Base-by-base conservation (phyloP, 2,888 invertebrate genomes). In the Phyllotreta striolata region DNA sequence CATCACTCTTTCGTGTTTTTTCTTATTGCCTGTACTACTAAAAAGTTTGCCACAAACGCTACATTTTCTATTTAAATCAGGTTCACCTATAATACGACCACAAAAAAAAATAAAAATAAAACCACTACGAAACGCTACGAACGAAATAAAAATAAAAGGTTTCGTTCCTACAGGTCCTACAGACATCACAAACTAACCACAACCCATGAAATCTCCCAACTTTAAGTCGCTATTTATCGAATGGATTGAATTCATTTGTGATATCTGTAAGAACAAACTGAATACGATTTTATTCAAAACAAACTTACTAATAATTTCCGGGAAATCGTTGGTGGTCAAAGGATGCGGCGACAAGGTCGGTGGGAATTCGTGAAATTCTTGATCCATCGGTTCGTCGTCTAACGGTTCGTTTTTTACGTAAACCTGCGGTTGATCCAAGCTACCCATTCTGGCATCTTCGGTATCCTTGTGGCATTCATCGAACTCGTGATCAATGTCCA, bases 11-110 rank as follows among this genome's bases (percentile, higher is more conserved):
- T 80, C 78, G 66, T 80, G 80, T 60, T 77, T 78, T 58, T 70
- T 73, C 13, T 76, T 72, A 68, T 79, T 80, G 7, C 73, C 74
- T 14, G 67, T 59, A 55, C 65, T 76, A 64, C 77, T 77, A 69
- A 80, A 79, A 41, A 73, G 39, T 69, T 77, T 78, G 58, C 73
- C 70, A 64, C 80, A 80, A 64, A 76, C 67, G 10, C 72, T 66
- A 71, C 79, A 79, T 54, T 69, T 66, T 63, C 71, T 72, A 57
- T 64, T 61, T 44, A 52, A 62, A 47, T 64, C 59, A 51, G 64
- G 46, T 54, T 41, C 57, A 60, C 44, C 35, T 47, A 46, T 64
- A 63, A 47, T 55, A 55, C 51, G 55, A 62, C 41, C 64, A 41
- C 51, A 49, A 56, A 56, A 61, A 55, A 46, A 14, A 57, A 59